phyloP scores from a whole-genome alignment of 2,797 vertebrate species.

The Pantherophis vulpinus region DNA sequence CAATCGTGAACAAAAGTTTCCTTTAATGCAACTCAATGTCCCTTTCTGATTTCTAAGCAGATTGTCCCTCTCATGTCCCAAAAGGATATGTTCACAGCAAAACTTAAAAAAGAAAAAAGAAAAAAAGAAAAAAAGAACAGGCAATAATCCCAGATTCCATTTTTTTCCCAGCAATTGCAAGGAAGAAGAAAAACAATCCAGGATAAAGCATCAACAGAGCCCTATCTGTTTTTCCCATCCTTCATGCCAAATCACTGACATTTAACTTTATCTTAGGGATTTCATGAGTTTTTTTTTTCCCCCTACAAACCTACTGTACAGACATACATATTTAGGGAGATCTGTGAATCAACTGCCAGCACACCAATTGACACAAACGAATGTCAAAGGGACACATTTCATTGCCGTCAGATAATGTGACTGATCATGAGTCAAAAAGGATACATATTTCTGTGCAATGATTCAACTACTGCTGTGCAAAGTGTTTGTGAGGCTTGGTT shows the following conservation, averaged over 20 bases:
- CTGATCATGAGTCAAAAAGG: conserved; percentile 24
- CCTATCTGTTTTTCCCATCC: not conserved
- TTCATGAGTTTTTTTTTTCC: not conserved
- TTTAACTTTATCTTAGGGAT: not conserved
- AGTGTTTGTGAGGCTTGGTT: not conserved
- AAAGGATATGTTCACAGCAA: not conserved
- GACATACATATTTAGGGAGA: not conserved
- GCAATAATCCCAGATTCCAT: not conserved
- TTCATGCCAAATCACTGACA: conserved; percentile 4
- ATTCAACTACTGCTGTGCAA: not conserved
- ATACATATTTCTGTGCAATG: not conserved
- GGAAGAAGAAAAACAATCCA: not conserved
- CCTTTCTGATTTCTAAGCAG: not conserved
- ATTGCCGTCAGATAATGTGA: not conserved
- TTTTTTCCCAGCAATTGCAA: not conserved
- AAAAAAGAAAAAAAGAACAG: not conserved
- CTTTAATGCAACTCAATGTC: not conserved
- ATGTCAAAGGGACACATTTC: not conserved
- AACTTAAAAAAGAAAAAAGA: not conserved
- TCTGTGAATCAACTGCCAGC: conserved; percentile 11
- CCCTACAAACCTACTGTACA: not conserved
- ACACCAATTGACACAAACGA: not conserved
- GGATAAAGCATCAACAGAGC: not conserved
- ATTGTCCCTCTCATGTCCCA: not conserved
- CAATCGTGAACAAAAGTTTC: not conserved